phyloP scores from a whole-genome alignment of 2,888 invertebrate species.

The Operophtera brumata region DNA sequence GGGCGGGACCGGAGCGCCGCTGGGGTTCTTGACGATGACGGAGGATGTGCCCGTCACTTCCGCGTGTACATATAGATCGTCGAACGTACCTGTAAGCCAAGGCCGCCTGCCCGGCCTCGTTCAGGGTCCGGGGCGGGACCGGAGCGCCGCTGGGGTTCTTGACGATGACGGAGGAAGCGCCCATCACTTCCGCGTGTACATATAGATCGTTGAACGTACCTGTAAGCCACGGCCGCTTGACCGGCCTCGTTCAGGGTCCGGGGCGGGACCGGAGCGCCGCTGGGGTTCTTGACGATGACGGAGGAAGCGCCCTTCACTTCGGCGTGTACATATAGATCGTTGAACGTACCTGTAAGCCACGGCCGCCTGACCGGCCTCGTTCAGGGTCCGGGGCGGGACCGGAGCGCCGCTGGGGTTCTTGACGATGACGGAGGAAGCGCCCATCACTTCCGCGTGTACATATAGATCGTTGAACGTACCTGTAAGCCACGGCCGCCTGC shows the following conservation, averaged over 20 bases:
- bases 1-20: constrained; percentile 85
- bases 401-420: constrained; percentile 83
- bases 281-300: constrained; percentile 91
- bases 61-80: no score
- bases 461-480: constrained; percentile 54
- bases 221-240: constrained; percentile 88
- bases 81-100: no score
- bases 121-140: constrained; percentile 95
- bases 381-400: constrained; percentile 95
- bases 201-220: no score
- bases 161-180: constrained; percentile 94
- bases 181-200: constrained; percentile 67
- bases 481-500: constrained; percentile 96
- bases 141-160: constrained; percentile 83
- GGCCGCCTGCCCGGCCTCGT: constrained; percentile 99
- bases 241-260: constrained; percentile 98
- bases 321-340: not conserved
- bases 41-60: constrained; percentile 90
- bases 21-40: constrained; percentile 91
- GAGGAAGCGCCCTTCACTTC: constrained; percentile 90
- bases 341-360: constrained; percentile 82
- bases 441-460: constrained; percentile 67
- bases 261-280: constrained; percentile 85
- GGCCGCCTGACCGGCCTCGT: constrained; percentile 99
- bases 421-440: constrained; percentile 94